phyloP scores from a whole-genome alignment of 1,140 invertebrate species.

The Glossosoma conforme region DNA sequence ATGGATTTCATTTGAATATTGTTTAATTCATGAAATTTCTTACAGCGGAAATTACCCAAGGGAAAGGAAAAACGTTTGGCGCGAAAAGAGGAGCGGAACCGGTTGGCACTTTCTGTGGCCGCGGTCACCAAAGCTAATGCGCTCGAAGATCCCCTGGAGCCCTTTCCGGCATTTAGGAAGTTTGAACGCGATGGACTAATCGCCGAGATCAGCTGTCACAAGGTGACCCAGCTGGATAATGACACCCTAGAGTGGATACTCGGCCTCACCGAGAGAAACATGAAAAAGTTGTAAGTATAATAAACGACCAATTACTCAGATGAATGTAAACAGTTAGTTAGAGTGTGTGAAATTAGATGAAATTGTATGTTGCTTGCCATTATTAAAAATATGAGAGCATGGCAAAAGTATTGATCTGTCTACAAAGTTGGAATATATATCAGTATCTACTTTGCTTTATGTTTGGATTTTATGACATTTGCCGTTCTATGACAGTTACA shows the following conservation, averaged over 20 bases:
- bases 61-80: conserved; percentile 43
- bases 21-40: conserved; percentile 14
- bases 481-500: too few species aligned
- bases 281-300: conserved; percentile 53
- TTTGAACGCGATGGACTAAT: conserved; percentile 40
- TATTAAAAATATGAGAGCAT: too few species aligned
- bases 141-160: conserved; percentile 40
- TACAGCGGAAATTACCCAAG: conserved; percentile 35
- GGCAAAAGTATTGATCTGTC: too few species aligned
- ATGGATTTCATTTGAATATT: too few species aligned
- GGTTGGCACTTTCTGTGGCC: conserved; percentile 36
- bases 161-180: conserved; percentile 40
- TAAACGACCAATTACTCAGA: too few species aligned
- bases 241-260: conserved; percentile 49
- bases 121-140: conserved; percentile 41
- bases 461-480: too few species aligned
- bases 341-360: too few species aligned
- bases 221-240: conserved; percentile 18
- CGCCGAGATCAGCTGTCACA: conserved; percentile 31
- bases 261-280: conserved; percentile 56
- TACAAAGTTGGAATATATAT: too few species aligned
- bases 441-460: too few species aligned
- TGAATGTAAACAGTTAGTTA: too few species aligned
- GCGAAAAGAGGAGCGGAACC: conserved; percentile 42
- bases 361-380: too few species aligned